Conservation (phyloP, 2,113 vertebrate genomes). For the Sturnira hondurensis region DNA sequence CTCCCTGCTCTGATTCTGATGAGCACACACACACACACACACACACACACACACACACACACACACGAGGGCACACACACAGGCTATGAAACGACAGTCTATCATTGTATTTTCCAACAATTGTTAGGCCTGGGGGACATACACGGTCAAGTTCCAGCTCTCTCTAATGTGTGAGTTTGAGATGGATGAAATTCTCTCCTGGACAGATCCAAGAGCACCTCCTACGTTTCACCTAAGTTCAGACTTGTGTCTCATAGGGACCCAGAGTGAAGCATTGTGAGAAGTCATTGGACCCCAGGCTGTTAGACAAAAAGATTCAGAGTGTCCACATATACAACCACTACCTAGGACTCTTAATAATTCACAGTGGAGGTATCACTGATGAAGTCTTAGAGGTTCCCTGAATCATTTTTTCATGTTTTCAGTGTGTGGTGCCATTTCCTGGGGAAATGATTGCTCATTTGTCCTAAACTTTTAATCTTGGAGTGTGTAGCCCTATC, state of each 20-base stretch:
- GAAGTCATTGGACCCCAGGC: background rate
- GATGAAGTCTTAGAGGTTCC: background rate
- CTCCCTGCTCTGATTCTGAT: background rate
- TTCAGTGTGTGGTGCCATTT: background rate
- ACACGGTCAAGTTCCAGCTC: background rate
- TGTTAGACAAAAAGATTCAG: background rate
- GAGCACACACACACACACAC: too few species aligned
- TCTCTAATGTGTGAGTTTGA: background rate
- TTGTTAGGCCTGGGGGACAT: background rate
- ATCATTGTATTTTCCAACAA: background rate
- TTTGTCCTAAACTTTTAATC: constrained; percentile 3
- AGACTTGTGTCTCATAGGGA: background rate
- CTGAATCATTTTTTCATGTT: background rate
- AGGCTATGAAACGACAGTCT: background rate
- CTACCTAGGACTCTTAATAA: background rate
- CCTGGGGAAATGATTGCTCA: background rate
- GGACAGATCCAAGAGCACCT: background rate
- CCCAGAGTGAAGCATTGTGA: background rate
- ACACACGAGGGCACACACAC: too few species aligned
- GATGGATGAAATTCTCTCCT: background rate
- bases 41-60: too few species aligned
- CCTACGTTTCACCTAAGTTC: background rate
- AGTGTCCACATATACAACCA: background rate
- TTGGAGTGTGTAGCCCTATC: background rate
- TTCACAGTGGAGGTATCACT: background rate